Evolutionary conservation across 1,140 invertebrate species (phyloP).

Genomic region (Trinorchestia longiramus): DNA sequence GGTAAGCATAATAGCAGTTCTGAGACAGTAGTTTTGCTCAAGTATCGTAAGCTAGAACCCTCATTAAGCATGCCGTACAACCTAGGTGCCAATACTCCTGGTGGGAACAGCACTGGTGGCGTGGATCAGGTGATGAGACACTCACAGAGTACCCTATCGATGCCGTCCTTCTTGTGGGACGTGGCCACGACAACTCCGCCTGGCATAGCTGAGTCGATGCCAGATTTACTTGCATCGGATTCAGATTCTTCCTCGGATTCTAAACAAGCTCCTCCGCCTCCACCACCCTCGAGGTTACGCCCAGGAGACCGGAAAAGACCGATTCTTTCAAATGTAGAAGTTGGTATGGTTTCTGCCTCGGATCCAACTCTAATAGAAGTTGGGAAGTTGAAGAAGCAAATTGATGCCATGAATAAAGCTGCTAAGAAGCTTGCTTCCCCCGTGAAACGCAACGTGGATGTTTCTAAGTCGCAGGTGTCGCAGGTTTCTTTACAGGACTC

Average conservation of each 20-base stretch:
- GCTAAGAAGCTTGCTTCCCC: constrained; percentile 61
- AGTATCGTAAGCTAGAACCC: constrained; percentile 73
- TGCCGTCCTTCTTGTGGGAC: constrained; percentile 68
- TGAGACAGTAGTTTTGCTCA: constrained; percentile 70
- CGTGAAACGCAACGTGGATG: constrained; percentile 62
- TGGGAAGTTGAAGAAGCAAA: constrained; percentile 60
- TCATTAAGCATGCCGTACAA: constrained; percentile 76
- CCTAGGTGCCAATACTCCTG: constrained; percentile 69
- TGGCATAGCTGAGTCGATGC: constrained; percentile 65
- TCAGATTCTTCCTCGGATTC: constrained; percentile 65
- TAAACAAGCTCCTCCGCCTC: constrained; percentile 66
- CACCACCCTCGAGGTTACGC: constrained; percentile 59
- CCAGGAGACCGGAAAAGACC: constrained; percentile 68
- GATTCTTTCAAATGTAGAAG: constrained; percentile 70
- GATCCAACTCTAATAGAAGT: constrained; percentile 69
- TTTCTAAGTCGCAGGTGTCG: constrained; percentile 58
- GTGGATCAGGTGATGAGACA: constrained; percentile 71
- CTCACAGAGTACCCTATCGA: constrained; percentile 76
- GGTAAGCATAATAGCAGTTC: constrained; percentile 69
- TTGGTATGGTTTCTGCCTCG: constrained; percentile 69
- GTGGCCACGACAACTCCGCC: constrained; percentile 62
- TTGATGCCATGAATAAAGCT: constrained; percentile 55
- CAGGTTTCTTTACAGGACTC: constrained; percentile 62
- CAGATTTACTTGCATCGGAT: constrained; percentile 64
- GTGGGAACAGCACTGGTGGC: constrained; percentile 68